Evolutionary conservation across 1,140 invertebrate genomes (phyloP).

Genomic region (Bombus sibiricus): DNA sequence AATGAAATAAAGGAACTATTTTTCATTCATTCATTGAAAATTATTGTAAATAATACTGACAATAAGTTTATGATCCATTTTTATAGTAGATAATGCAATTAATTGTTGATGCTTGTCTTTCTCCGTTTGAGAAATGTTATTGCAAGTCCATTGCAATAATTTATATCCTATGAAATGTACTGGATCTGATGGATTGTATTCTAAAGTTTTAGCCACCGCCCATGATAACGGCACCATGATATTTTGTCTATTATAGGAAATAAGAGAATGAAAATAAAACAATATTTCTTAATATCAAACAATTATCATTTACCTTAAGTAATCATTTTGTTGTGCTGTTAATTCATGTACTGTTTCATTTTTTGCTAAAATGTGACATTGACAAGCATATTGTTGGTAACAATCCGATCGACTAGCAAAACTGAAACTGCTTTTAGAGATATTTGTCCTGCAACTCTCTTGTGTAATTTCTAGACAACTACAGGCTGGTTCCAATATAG

Average conservation of each 20-base stretch:
- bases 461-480: background rate
- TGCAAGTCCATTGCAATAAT: constrained; percentile 63
- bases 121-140: constrained; percentile 45
- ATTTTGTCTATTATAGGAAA: constrained; percentile 53
- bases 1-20: background rate
- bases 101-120: constrained; percentile 28
- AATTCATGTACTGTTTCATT: background rate
- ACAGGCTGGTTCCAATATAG: constrained; percentile 25
- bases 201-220: constrained; percentile 61
- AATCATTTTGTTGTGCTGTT: constrained; percentile 53
- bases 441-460: background rate
- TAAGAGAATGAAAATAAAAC: background rate
- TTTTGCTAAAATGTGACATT: constrained; percentile 27
- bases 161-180: constrained; percentile 63
- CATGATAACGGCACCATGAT: constrained; percentile 67
- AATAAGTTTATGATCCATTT: constrained; percentile 33
- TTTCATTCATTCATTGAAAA: background rate
- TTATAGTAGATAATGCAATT: constrained; percentile 31
- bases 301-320: constrained; percentile 55
- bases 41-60: constrained; percentile 19
- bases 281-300: background rate
- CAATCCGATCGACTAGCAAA: background rate
- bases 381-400: constrained; percentile 9
- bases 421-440: background rate
- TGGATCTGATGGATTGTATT: constrained; percentile 62